Evolutionary conservation across 2,113 vertebrate genomes (phyloP).

Genomic region (Corythornis vintsioides): DNA sequence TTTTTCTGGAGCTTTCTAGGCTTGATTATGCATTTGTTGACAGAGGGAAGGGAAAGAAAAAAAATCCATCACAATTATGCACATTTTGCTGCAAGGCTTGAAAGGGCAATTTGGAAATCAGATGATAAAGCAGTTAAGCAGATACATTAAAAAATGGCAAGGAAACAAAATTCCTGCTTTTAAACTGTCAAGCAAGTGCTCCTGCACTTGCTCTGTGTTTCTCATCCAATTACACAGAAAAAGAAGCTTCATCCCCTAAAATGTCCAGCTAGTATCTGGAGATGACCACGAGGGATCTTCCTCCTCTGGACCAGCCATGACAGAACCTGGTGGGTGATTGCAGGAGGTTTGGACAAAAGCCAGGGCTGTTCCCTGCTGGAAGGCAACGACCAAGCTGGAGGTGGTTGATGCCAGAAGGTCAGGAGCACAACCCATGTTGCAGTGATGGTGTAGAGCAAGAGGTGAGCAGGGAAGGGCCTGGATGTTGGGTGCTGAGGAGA

Average conservation of each 20-base stretch:
- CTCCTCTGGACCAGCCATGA: not conserved
- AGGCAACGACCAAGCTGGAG: fast-evolving
- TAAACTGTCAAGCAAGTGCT: not conserved
- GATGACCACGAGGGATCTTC: not conserved
- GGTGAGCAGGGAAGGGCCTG: not conserved
- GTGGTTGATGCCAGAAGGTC: not conserved
- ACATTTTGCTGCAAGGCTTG: constrained; percentile 26
- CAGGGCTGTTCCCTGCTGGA: not conserved
- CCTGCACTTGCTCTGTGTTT: not conserved
- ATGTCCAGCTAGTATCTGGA: not conserved
- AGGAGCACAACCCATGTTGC: fast-evolving
- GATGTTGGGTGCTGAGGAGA: not conserved
- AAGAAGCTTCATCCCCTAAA: not conserved
- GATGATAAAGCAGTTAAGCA: constrained; percentile 12
- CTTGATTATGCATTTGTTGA: constrained; percentile 43
- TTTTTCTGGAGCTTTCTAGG: not conserved
- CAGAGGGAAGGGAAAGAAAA: not conserved
- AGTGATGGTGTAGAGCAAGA: fast-evolving
- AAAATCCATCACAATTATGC: constrained; percentile 44
- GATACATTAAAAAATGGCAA: not conserved
- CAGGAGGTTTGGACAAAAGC: not conserved
- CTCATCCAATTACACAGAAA: not conserved
- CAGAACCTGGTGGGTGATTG: not conserved
- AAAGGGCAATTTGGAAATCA: constrained; percentile 37
- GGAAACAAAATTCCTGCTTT: not conserved